These are phyloP conservation scores for Mythimna impura DNA, from an alignment of 2,888 invertebrate species.

Conservation along the genomic window DNA sequence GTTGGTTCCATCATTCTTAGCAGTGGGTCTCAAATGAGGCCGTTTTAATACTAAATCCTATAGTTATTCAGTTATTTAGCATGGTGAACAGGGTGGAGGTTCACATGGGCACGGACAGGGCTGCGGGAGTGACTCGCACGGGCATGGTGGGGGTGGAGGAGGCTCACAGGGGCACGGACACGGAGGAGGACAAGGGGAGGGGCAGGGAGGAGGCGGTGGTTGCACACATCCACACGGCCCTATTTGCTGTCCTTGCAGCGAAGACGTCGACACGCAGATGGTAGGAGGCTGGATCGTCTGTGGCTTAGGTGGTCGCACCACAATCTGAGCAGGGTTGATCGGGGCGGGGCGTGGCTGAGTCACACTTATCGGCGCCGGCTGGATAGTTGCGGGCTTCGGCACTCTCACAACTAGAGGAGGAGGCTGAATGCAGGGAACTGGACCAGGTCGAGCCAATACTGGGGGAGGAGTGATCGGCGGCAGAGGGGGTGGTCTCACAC, in stretches of 20 bases:
- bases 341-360: conserved; percentile 71
- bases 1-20: conserved; percentile 10
- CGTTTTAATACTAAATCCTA: conserved; percentile 29
- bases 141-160: conserved; percentile 19
- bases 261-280: conserved; percentile 64
- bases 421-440: conserved; percentile 71
- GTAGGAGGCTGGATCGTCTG: conserved; percentile 73
- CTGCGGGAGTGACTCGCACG: conserved; percentile 9
- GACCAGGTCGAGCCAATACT: conserved; percentile 74
- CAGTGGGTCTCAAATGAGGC: conserved; percentile 11
- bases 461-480: conserved; percentile 74
- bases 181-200: background rate
- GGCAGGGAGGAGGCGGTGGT: conserved; percentile 14
- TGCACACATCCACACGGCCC: conserved; percentile 26
- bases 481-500: conserved; percentile 71
- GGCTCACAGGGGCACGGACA: conserved; percentile 30
- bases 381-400: conserved; percentile 69
- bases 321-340: conserved; percentile 73
- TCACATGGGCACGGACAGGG: conserved; percentile 36
- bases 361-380: conserved; percentile 74
- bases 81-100: conserved; percentile 38
- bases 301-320: conserved; percentile 72
- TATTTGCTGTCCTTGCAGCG: conserved; percentile 28
- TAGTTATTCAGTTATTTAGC: conserved; percentile 42
- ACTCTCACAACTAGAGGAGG: conserved; percentile 75